Evolutionary conservation across 1,140 invertebrate genomes (phyloP), one percentile per base, ranked within the genome.

Genomic region (Tetramorium simillimum): DNA sequence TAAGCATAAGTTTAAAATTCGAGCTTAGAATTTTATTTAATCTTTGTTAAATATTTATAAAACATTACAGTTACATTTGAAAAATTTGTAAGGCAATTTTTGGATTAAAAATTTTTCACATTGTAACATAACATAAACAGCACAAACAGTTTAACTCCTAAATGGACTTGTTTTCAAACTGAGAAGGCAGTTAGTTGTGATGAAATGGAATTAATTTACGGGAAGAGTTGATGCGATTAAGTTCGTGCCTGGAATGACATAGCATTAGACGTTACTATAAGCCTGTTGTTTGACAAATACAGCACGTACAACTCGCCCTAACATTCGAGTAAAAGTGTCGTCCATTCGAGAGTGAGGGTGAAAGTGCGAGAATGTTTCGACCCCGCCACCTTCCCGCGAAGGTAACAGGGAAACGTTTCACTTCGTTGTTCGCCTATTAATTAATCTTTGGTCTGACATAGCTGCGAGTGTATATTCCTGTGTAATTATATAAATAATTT

Each of bases 331-430:
- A 76, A 49, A 85, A 76, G 70, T 76, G 56, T 85, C 70, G 81
- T 60, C 40, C 43, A 49, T 85, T 85, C 70, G 73, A 85, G 82
- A 85, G 82, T 56, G 72, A 85, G 82, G 60, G 73, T 85, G 82
- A 85, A 85, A 85, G 73, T 85, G 70, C 58, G 72, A 78, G 46
- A 63, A n/a, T 51, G 46, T 78, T 85, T 65, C 82, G 73, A 53
- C 46, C 49, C 40, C 46, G 60, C 33, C 75, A n/a, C 51, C 56
- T 82, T 80, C 14, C 16, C 53, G 21, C 28, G 6, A 76, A 49
- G 16, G 58, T 33, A 21, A 75, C 53, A 3, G 4, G 16, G 21
- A 78, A 85, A 85, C 58, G 46, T 78, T 85, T 78, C 40, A 75
- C 69, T 73, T 63, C 9, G 80, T 62, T 43, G 53, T 46, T 60